These are phyloP conservation scores for Siniperca undulata DNA, from an alignment of 2,797 vertebrate species.

Conservation along the genomic window DNA sequence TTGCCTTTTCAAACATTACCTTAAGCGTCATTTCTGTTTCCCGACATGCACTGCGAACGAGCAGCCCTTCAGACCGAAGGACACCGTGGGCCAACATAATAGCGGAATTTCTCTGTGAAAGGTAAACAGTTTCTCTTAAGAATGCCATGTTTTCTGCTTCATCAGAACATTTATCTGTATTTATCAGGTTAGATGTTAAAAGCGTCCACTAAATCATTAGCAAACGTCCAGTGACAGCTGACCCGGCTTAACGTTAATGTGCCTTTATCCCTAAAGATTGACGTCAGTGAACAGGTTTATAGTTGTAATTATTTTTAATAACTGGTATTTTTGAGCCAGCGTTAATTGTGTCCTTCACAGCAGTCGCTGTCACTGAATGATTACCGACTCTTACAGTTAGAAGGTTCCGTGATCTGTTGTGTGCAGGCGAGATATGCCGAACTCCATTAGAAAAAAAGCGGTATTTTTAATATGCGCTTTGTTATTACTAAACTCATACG, in stretches of 20 bases:
- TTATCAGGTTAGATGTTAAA: too few relatives aligned
- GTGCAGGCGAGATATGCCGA: neutral
- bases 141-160: accelerated
- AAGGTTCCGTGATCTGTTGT: neutral
- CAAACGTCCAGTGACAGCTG: neutral
- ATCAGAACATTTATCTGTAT: accelerated
- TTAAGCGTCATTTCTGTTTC: neutral
- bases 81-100: accelerated
- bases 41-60: conserved; percentile 43
- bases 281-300: accelerated
- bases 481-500: accelerated
- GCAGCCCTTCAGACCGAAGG: neutral
- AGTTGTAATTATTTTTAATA: neutral
- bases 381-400: accelerated
- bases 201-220: neutral
- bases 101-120: neutral
- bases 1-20: accelerated
- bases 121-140: neutral
- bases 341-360: neutral
- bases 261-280: neutral
- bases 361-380: neutral
- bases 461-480: accelerated
- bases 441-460: neutral
- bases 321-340: neutral
- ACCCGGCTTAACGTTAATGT: conserved; percentile 12